Evolutionary conservation across 2,888 invertebrate genomes (phyloP).

Genomic region (Eurytoma adleriae): DNA sequence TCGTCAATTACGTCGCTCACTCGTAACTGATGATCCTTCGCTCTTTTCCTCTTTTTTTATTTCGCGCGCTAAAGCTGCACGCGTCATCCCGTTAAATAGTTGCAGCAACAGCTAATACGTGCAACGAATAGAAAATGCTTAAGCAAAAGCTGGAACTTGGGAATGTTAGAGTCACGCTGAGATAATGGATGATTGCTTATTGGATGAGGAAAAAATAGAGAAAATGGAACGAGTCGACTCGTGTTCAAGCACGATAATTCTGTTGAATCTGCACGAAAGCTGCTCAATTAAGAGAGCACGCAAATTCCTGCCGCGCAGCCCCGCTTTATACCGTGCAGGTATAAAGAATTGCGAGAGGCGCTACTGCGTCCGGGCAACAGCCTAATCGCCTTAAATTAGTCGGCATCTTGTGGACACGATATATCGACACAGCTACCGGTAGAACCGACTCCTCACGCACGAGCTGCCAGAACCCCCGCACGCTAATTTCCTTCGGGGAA

Average conservation of each 20-base stretch:
- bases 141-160: too few species aligned
- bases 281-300: constrained; percentile 26
- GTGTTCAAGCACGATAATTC: too few species aligned
- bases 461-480: too few species aligned
- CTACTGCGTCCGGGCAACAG: not conserved
- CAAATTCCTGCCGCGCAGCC: constrained; percentile 8
- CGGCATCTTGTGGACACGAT: not conserved
- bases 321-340: constrained; percentile 23
- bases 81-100: constrained; percentile 49
- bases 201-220: too few species aligned
- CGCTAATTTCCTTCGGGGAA: constrained; percentile 35
- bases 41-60: not conserved
- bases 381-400: constrained; percentile 18
- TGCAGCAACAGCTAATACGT: not conserved
- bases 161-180: constrained; percentile 3
- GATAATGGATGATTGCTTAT: too few species aligned
- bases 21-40: constrained; percentile 74
- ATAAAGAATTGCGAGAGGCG: not conserved
- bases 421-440: not conserved
- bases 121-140: not conserved
- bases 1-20: constrained; percentile 74
- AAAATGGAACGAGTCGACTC: too few species aligned
- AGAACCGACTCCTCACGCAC: not conserved
- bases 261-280: not conserved
- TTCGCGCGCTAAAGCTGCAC: constrained; percentile 23